These are phyloP conservation scores for Dipodomys spectabilis DNA, from an alignment of 2,113 vertebrate species.

Conservation along the genomic window DNA sequence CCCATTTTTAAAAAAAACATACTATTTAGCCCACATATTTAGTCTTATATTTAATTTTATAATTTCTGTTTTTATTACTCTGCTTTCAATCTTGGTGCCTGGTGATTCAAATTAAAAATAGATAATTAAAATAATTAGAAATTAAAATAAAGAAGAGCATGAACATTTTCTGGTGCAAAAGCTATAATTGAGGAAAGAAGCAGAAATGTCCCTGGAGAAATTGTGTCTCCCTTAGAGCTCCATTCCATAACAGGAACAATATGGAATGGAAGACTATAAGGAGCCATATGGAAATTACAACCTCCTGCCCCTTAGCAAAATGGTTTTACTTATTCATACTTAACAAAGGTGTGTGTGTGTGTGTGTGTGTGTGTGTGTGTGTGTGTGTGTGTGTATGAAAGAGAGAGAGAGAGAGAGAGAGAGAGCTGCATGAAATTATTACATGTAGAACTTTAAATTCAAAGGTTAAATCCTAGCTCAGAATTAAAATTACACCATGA, in stretches of 20 bases:
- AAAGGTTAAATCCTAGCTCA: neutral
- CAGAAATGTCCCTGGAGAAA: neutral
- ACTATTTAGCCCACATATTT: neutral
- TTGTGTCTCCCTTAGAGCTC: neutral
- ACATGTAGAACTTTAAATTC: slow-evolving; percentile 16
- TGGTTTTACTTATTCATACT: too few relatives aligned
- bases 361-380: too few relatives aligned
- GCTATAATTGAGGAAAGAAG: neutral
- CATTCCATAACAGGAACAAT: neutral
- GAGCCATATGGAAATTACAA: too few relatives aligned
- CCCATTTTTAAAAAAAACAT: neutral
- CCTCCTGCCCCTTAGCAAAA: too few relatives aligned
- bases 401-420: too few relatives aligned
- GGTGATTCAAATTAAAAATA: neutral
- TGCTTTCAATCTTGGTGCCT: neutral
- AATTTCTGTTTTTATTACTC: neutral
- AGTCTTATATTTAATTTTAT: neutral
- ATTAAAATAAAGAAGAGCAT: neutral
- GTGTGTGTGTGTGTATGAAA: too few relatives aligned
- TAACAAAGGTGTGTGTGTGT: too few relatives aligned
- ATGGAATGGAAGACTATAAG: too few relatives aligned
- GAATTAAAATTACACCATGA: neutral
- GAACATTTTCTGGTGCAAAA: neutral
- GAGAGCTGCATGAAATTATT: neutral
- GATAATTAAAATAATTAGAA: neutral